These are phyloP conservation scores for Phragmatobia fuliginosa DNA, from an alignment of 2,888 invertebrate genomes.

Conservation along the genomic window DNA sequence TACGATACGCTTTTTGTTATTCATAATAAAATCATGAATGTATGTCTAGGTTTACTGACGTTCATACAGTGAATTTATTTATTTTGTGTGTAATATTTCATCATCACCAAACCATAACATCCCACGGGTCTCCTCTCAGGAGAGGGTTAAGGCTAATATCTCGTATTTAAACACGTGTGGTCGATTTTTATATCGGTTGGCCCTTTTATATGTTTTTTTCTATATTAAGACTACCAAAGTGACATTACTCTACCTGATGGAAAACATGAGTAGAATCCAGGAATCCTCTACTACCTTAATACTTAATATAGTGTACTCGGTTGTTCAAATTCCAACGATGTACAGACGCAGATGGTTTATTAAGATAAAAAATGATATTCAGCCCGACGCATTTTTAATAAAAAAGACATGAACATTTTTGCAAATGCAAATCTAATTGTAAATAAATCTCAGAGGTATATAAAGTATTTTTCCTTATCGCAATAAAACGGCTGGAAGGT, in stretches of 20 bases:
- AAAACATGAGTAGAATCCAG: no score
- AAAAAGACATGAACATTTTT: constrained; percentile 20
- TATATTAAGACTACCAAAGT: no score
- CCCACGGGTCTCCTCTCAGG: no score
- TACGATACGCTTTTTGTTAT: constrained; percentile 29
- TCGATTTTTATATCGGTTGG: neutral
- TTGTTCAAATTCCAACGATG: no score
- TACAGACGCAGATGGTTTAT: neutral
- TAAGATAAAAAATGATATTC: neutral
- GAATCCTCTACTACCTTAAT: no score
- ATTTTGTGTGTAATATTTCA: no score
- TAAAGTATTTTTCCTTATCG: constrained; percentile 62
- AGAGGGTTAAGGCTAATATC: no score
- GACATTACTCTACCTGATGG: no score
- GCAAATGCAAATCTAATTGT: constrained; percentile 30
- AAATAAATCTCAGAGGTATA: constrained; percentile 55
- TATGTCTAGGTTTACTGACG: neutral
- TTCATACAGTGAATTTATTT: neutral
- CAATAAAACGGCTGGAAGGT: constrained; percentile 62
- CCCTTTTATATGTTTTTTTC: neutral
- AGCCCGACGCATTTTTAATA: neutral
- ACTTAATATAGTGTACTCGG: no score
- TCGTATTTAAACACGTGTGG: neutral
- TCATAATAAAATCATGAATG: constrained; percentile 7
- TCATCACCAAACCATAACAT: no score